Evolutionary conservation across 2,113 vertebrate genomes (phyloP).

Genomic region (Spheniscus mendiculus): DNA sequence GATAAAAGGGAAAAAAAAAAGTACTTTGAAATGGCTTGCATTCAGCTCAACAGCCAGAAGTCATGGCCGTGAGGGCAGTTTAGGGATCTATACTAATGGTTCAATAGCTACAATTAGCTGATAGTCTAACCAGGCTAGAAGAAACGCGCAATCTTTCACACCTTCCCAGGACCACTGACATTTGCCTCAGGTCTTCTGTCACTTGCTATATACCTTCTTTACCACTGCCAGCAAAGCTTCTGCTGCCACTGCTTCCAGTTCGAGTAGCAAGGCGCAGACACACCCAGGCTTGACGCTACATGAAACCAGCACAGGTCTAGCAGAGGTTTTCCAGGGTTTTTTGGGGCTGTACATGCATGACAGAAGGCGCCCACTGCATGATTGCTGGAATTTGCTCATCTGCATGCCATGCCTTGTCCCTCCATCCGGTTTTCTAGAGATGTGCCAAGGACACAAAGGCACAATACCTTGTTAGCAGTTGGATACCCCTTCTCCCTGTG

Average conservation of each 20-base stretch:
- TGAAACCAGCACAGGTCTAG: not conserved
- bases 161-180: not conserved
- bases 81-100: not conserved
- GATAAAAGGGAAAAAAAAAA: not conserved
- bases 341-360: fast-evolving
- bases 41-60: not conserved
- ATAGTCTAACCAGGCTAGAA: not conserved
- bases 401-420: not conserved
- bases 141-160: not conserved
- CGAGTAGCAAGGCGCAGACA: not conserved
- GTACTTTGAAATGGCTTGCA: not conserved
- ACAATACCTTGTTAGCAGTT: not conserved
- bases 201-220: not conserved
- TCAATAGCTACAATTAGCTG: not conserved
- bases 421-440: not conserved
- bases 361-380: not conserved
- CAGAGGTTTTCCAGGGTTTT: not conserved
- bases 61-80: not conserved
- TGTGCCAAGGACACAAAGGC: not conserved
- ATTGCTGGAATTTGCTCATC: not conserved
- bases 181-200: not conserved
- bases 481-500: not conserved
- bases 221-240: not conserved
- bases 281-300: fast-evolving
- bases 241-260: not conserved